phyloP scores from a whole-genome alignment of 1,140 invertebrate genomes.

The Pygmarrhopalites habei region DNA sequence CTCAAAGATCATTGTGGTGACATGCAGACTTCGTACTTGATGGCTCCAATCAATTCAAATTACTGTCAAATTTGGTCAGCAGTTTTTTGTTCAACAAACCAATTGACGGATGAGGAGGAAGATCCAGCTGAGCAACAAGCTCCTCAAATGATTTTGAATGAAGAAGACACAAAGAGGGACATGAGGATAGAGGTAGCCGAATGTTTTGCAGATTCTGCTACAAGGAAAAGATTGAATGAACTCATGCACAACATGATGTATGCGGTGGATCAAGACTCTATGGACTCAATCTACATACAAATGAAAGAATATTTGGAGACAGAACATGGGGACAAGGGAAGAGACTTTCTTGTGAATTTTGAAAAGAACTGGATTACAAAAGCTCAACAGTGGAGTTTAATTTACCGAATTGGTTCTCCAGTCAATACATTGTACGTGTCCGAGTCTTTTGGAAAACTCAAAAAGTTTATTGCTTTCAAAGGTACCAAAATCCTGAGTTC shows the following conservation, averaged over 20 bases:
- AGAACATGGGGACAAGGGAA: not conserved
- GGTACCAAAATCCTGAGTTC: conserved; percentile 26
- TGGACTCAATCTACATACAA: not conserved
- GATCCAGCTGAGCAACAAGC: no score
- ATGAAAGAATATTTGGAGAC: not conserved
- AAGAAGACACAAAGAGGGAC: conserved; percentile 18
- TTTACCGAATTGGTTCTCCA: conserved; percentile 2
- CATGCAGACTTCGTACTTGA: conserved; percentile 14
- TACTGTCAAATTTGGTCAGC: conserved; percentile 18
- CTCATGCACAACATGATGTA: not conserved
- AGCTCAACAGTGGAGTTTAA: conserved; percentile 23
- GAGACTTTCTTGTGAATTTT: conserved; percentile 15
- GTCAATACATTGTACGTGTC: conserved; percentile 23
- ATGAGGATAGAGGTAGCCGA: conserved; percentile 12
- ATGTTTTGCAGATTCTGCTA: not conserved
- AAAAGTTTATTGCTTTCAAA: conserved; percentile 36
- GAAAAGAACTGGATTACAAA: conserved; percentile 17
- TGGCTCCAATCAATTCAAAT: conserved; percentile 14
- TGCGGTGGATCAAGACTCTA: not conserved
- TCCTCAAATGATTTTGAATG: conserved; percentile 20
- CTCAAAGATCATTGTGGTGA: conserved; percentile 20
- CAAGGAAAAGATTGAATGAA: not conserved
- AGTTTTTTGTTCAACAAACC: conserved; percentile 16
- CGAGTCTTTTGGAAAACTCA: conserved; percentile 27
- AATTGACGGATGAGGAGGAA: no score